Conservation (phyloP, 2,113 vertebrate genomes). For the Addax nasomaculatus region DNA sequence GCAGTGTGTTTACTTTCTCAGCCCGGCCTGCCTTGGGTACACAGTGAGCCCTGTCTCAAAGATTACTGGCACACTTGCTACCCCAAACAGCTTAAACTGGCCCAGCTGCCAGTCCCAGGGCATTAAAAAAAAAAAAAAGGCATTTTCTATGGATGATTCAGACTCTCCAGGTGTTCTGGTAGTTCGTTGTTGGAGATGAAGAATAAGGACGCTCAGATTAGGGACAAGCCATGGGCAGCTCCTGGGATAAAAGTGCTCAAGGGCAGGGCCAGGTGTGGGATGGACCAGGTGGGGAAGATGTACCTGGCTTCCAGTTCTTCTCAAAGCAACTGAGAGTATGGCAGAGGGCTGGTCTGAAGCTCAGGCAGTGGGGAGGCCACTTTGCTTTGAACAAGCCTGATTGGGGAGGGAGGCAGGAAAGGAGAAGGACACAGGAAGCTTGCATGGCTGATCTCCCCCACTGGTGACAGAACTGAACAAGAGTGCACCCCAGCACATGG, state of each 20-base stretch:
- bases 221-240: accelerated
- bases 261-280: not conserved
- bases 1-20: not conserved
- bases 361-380: accelerated
- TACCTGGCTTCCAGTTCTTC: not conserved
- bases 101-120: constrained; percentile 55
- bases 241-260: too few relatives aligned
- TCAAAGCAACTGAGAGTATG: not conserved
- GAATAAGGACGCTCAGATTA: not conserved
- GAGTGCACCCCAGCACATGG: constrained; percentile 42
- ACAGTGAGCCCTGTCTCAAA: not conserved
- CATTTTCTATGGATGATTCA: constrained; percentile 72
- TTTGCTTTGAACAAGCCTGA: not conserved
- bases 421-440: not conserved
- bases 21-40: not conserved
- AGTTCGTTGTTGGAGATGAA: accelerated
- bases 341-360: not conserved
- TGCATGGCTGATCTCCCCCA: not conserved
- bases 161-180: constrained; percentile 62
- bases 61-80: constrained; percentile 28
- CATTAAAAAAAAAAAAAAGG: constrained; percentile 25
- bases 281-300: accelerated
- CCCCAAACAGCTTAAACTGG: constrained; percentile 51
- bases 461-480: constrained; percentile 47
- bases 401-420: not conserved